Base-by-base conservation (phyloP, 2,113 vertebrate species). In the Etia nguti region DNA sequence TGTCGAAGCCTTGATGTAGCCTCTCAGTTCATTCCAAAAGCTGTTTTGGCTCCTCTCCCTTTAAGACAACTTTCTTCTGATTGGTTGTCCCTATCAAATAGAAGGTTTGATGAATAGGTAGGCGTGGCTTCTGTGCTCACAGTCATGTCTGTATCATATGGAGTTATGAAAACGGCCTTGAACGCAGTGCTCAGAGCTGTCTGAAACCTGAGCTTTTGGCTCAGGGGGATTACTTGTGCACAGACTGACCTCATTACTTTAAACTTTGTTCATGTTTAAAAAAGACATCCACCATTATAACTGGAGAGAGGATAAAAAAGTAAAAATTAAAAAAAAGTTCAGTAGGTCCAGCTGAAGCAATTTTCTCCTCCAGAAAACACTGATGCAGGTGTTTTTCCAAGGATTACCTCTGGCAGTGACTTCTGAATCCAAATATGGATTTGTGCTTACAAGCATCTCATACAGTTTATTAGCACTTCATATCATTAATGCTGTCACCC, bases 281-380 rank as follows among this genome's bases (percentile, higher is more conserved):
- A 75, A 48, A 48, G 6, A 0, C 41, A 1, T 75, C 1, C 15
- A 11, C 0, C 0, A 29, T 75, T 75, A 48, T 5, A 75, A 75
- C 0, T 48, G 43, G 12, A 48, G 22, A 48, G 43, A 0, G 41
- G 41, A 46, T 46, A 73, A 36, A 36, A 65, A 65, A 65, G 18
- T 20, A 65, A 0, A 65, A 38, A 38, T 38, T 22, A 0, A 8
- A 41, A 68, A 41, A 62, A 68, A 70, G n/a, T 12, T 70, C 1
- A 70, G 8, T 26, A 73, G 38, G 22, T 43, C 65, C 62, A 43
- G 36, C 4, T 70, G n/a, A 70, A 16, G n/a, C 6, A 0, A 70
- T 70, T 2, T 6, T 70, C 65, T 70, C 65, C 38, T 15, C 38
- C 65, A 73, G 22, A 26, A 73, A 24, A 26, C 38, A 10, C 65